Evolutionary conservation across 2,113 vertebrate genomes (phyloP).

Genomic region (Aramus guarauna): DNA sequence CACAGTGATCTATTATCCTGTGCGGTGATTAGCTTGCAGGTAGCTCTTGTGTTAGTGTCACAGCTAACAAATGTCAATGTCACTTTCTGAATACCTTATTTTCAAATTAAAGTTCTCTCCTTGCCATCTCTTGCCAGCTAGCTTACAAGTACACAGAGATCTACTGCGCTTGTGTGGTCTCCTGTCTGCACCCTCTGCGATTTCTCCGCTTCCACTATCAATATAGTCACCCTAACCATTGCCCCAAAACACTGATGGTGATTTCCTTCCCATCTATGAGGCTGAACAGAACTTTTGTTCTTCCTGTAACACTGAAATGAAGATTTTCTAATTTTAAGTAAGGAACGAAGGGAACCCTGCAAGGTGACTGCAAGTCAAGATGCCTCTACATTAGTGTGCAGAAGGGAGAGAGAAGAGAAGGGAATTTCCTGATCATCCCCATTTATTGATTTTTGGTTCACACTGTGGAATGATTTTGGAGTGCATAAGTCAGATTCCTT

Average conservation of each 20-base stretch:
- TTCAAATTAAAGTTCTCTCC: not conserved
- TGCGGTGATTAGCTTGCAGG: constrained; percentile 5
- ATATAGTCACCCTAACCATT: not conserved
- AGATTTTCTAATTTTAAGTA: not conserved
- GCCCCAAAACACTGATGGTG: not conserved
- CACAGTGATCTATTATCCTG: not conserved
- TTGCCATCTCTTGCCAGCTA: not conserved
- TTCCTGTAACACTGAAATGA: not conserved
- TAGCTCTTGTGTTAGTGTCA: not conserved
- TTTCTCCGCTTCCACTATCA: not conserved
- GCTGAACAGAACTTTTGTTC: not conserved
- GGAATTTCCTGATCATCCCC: not conserved
- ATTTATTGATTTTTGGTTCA: not conserved
- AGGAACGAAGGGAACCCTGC: not conserved
- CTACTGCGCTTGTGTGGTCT: not conserved
- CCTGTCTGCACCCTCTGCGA: not conserved
- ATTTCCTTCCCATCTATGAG: not conserved
- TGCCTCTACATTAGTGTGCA: not conserved
- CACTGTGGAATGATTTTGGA: not conserved
- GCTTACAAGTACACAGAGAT: not conserved
- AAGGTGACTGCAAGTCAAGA: not conserved
- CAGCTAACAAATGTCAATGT: not conserved
- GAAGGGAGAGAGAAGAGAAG: not conserved
- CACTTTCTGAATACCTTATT: not conserved
- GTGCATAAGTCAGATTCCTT: not conserved